These are phyloP conservation scores for Tragelaphus scriptus DNA, from an alignment of 2,113 vertebrate species.

Conservation along the genomic window DNA sequence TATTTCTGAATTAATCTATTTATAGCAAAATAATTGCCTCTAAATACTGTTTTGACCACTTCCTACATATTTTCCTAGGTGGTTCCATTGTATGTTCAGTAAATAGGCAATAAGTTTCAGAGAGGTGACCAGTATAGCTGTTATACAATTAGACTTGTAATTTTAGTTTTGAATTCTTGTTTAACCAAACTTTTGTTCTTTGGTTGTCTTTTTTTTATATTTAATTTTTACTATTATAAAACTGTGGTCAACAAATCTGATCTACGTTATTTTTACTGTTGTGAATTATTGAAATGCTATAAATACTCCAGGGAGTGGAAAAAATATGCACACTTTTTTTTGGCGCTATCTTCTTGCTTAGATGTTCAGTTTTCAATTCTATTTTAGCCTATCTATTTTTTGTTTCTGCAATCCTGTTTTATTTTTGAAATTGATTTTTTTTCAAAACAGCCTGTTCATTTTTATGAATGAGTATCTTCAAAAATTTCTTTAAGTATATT, in stretches of 20 bases:
- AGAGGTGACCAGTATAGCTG: background rate
- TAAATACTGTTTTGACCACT: background rate
- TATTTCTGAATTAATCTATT: background rate
- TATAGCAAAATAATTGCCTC: background rate
- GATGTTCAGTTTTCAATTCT: background rate
- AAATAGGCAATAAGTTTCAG: background rate
- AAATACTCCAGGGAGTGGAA: background rate
- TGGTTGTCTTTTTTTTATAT: background rate
- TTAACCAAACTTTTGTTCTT: background rate
- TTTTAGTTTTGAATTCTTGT: background rate
- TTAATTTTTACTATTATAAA: background rate
- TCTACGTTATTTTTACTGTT: background rate
- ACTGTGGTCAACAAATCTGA: background rate
- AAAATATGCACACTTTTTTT: background rate
- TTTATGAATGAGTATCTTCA: background rate
- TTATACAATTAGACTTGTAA: background rate
- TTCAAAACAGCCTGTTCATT: background rate
- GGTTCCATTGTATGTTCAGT: background rate
- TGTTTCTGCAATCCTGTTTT: background rate
- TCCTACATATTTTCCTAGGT: background rate
- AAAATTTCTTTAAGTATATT: background rate
- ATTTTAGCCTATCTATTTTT: background rate
- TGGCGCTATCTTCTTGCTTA: background rate
- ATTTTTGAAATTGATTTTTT: slow-evolving; percentile 37
- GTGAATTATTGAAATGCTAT: background rate